Evolutionary conservation across 2,888 invertebrate species (phyloP), one percentile per base, ranked within the genome.

Genomic region (Dorcus hopei): DNA sequence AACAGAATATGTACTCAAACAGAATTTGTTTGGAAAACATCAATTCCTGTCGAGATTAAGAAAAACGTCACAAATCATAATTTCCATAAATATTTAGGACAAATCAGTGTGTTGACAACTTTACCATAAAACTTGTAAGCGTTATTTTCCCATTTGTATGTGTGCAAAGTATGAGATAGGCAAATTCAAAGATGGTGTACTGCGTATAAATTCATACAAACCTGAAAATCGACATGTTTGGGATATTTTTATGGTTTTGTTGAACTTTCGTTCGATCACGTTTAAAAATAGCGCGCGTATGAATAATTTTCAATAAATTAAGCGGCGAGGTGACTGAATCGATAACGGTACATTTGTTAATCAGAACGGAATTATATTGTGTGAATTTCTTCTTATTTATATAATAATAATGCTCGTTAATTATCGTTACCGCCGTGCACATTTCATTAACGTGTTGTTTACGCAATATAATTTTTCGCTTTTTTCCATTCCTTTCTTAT

Each of bases 251-350:
- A 14, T 19, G 40, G 26, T 39, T 52, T 41, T 19, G 41, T 42
- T 52, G 52, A 52, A 42, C 52, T 41, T 19, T 26, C 11, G 14
- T 42, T 11, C 14, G 42, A 42, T 23, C 52, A 52, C n/a, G 23
- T 52, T 19, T 42, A 43, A 53, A 53, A 47, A 53, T 53, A 47
- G 26, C 47, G 23, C 45, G 45, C 14, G 33, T 47, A 11, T 33
- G 38, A 50, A 42, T 42, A 55, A 38, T 14, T 55, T 55, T 50
- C 14, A 50, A 50, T 50, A 55, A 50, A 55, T 55, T 50, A 43
- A 16, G 40, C 33, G 48, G 49, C 26, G 26, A 33, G 26, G 26
- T 33, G 26, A 47, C 47, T 47, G 47, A 47, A 47, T 26, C 19
- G 19, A 26, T 47, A 23, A 47, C 47, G 19, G 19, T 23, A 14